phyloP scores from a whole-genome alignment of 1,140 invertebrate species.

The Diorhabda carinulata region DNA sequence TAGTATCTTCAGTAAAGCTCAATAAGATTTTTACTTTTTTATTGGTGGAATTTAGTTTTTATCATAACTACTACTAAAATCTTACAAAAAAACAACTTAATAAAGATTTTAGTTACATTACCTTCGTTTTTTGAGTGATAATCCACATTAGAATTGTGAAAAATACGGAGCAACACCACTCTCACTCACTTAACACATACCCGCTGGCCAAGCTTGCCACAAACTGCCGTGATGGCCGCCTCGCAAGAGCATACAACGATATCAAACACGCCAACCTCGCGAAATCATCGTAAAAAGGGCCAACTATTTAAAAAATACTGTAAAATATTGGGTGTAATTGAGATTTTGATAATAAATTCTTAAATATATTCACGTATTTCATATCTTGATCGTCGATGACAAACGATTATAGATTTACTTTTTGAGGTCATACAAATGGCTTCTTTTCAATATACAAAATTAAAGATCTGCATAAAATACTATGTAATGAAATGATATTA shows the following conservation, averaged over 20 bases:
- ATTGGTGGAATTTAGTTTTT: constrained; percentile 16
- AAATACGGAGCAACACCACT: constrained; percentile 48
- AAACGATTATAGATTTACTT: constrained; percentile 3
- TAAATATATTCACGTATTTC: neutral
- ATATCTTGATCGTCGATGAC: neutral
- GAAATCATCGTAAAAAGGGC: constrained; percentile 4
- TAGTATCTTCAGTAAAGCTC: constrained; percentile 38
- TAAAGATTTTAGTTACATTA: constrained; percentile 37
- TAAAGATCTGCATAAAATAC: too few species aligned
- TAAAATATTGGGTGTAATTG: constrained; percentile 24
- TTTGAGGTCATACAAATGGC: constrained; percentile 14
- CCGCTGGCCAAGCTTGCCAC: constrained; percentile 46
- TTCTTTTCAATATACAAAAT: too few species aligned
- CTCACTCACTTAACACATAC: constrained; percentile 47
- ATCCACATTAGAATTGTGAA: constrained; percentile 45
- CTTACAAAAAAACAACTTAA: constrained; percentile 24
- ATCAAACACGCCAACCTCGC: neutral
- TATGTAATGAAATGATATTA: neutral
- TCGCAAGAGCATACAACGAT: constrained; percentile 18
- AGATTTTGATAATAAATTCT: constrained; percentile 7
- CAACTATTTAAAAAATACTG: constrained; percentile 27
- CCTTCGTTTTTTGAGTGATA: constrained; percentile 44
- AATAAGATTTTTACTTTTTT: constrained; percentile 28
- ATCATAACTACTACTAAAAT: constrained; percentile 24
- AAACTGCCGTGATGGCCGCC: constrained; percentile 47